Conservation (phyloP, 2,797 vertebrate species). For the Melanotaenia trifasciata region DNA sequence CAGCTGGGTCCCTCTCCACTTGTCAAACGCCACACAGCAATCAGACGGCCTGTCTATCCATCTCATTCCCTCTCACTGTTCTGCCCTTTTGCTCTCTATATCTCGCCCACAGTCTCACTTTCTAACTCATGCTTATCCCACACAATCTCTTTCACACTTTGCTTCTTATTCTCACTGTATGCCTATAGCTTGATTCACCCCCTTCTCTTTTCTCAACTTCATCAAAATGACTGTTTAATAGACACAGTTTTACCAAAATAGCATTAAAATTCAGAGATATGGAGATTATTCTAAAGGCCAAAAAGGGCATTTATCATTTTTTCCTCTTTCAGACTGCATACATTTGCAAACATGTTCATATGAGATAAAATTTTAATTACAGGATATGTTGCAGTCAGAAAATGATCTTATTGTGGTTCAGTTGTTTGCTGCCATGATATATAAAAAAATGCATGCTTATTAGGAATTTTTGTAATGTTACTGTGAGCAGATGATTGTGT, state of each 20-base stretch:
- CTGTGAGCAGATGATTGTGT: background rate
- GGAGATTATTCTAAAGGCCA: background rate
- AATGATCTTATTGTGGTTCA: background rate
- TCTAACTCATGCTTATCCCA: background rate
- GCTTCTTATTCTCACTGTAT: background rate
- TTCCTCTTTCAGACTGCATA: background rate
- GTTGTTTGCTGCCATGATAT: background rate
- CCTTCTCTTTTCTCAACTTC: conserved; percentile 4
- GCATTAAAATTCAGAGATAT: conserved; percentile 13
- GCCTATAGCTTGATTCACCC: background rate
- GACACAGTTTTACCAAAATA: conserved; percentile 3
- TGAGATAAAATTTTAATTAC: background rate
- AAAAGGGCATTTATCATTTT: background rate
- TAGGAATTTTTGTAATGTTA: background rate
- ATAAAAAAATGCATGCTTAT: background rate
- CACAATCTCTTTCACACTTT: conserved; percentile 21
- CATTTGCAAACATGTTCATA: conserved; percentile 4
- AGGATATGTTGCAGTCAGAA: no score
- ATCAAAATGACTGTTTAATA: conserved; percentile 21
- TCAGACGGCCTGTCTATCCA: conserved; percentile 51
- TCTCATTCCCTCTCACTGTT: conserved; percentile 42
- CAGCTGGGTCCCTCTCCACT: conserved; percentile 36
- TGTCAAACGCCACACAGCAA: conserved; percentile 67
- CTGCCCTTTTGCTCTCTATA: conserved; percentile 27
- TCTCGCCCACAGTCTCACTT: conserved; percentile 38